phyloP scores from a whole-genome alignment of 2,113 vertebrate genomes.

The Cettia cetti region DNA sequence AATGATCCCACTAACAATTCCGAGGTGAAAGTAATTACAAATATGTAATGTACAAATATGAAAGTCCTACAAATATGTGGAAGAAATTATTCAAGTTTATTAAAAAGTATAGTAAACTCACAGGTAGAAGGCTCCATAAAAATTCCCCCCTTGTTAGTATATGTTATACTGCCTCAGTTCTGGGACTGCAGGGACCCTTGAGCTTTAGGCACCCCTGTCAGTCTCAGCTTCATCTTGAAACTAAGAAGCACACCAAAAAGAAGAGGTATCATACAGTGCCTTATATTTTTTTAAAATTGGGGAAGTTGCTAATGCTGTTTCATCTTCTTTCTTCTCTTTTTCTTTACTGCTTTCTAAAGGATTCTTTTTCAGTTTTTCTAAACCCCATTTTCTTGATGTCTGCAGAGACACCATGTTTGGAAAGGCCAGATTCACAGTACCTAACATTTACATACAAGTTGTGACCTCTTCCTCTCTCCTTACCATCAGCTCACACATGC shows the following conservation, averaged over 20 bases:
- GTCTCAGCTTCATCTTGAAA: neutral
- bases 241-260: neutral
- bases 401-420: neutral
- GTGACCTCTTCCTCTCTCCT: neutral
- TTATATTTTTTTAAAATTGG: neutral
- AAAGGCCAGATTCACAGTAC: neutral
- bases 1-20: neutral
- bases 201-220: neutral
- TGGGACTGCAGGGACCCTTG: neutral
- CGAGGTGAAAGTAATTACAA: neutral
- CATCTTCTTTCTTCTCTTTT: neutral
- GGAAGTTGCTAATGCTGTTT: neutral
- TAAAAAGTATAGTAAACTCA: neutral
- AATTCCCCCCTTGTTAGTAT: neutral
- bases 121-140: neutral
- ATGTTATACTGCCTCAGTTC: neutral
- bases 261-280: neutral
- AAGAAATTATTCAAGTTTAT: neutral
- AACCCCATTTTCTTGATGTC: neutral
- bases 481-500: neutral
- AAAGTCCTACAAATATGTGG: neutral
- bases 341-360: neutral
- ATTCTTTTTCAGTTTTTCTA: neutral
- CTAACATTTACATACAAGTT: neutral
- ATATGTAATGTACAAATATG: too few species aligned